Evolutionary conservation across 1,140 invertebrate species (phyloP), one percentile per base, ranked within the genome.

Genomic region (Drosophila guanche): DNA sequence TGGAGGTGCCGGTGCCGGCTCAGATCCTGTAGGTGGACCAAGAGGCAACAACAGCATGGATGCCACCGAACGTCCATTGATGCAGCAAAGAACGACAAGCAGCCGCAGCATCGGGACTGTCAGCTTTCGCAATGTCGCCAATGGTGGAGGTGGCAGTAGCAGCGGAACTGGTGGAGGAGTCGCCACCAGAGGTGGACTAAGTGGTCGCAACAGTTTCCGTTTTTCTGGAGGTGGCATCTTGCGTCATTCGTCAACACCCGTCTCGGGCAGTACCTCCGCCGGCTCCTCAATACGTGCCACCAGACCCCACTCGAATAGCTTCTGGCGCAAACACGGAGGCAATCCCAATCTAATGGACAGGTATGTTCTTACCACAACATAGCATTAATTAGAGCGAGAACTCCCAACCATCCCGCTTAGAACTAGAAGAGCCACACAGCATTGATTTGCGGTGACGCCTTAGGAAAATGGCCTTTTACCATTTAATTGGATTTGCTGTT

Each of bases 281-380:
- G 37, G 50, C 16, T 54, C 57, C 10, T 50, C 67, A 6, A 51
- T 16, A 20, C 16, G 27, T 6, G 54, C 60, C 6, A 62, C 52
- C 51, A 80, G 65, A 51, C 50, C 72, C 20, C 66, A 76, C 14
- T 52, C 66, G 16, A 79, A 66, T 55, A 79, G 78, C 62, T 86
- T 80, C 48, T 90, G 89, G 89, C 80, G 89, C 42, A 79, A 75
- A n/a, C 89, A 90, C 43, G 78, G 80, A 8, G 89, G 80, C 62
- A 90, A 86, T 70, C 78, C 81, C 22, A 90, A 90, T 70, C 74
- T 90, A 33, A 76, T 90, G 84, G 89, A 90, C 68, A 90, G 89
- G 89, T 90, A 56, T 84, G 78, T 54, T 20, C 0, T 5, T 4
- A 29, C 20, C 37, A 40, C 43, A 62, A 20, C 50, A 51, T 62